Conservation (phyloP, 2,113 vertebrate genomes). For the Tauraco erythrolophus region DNA sequence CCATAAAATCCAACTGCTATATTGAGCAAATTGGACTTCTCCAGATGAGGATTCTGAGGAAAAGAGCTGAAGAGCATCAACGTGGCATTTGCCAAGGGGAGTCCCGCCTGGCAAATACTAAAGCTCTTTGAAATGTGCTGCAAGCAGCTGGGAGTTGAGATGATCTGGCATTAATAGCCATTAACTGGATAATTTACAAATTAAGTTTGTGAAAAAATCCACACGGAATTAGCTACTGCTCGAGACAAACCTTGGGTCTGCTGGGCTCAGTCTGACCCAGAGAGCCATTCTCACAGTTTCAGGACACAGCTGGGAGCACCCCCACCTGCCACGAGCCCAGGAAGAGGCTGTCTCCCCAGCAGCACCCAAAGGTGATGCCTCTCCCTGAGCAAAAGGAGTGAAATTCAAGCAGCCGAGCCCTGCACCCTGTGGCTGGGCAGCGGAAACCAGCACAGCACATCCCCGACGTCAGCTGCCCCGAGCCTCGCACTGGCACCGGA, state of each 20-base stretch:
- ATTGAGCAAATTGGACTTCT: neutral
- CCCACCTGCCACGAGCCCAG: neutral
- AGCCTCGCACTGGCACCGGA: fast-evolving
- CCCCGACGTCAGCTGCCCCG: fast-evolving
- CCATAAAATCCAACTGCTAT: neutral
- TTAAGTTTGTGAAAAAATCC: neutral
- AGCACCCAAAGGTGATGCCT: neutral
- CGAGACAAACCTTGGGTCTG: neutral
- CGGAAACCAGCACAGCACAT: fast-evolving
- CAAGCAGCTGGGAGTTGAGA: neutral
- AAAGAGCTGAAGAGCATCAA: neutral
- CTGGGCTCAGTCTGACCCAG: neutral
- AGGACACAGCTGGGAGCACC: neutral
- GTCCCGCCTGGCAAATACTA: neutral
- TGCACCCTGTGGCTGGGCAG: neutral
- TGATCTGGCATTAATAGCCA: neutral
- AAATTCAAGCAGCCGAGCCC: neutral
- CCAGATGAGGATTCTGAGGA: neutral
- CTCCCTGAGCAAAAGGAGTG: neutral
- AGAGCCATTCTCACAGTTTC: fast-evolving
- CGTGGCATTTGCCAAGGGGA: fast-evolving
- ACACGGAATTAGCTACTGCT: neutral
- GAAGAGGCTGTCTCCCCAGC: neutral
- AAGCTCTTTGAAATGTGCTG: neutral
- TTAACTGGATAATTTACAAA: neutral